Percentiles rank a stretch among this genome's conserved stretches.
Conservation (phyloP, 2,888 invertebrate genomes). For the Phania funesta region DNA sequence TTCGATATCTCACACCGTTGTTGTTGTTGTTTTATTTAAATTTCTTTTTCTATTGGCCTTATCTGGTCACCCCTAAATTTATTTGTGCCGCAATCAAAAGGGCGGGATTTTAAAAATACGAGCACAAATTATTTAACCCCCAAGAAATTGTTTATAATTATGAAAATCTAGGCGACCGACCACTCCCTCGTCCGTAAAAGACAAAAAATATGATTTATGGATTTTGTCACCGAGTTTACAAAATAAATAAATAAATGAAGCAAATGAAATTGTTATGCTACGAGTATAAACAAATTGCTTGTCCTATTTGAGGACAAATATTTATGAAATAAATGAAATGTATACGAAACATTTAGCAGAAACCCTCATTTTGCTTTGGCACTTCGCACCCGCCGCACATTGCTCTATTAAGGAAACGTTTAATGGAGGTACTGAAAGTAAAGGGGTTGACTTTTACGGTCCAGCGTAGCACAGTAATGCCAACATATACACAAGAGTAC, state of each 20-base stretch:
- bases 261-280: not conserved
- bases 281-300: slow-evolving; percentile 33
- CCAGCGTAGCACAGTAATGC: slow-evolving; percentile 19
- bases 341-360: slow-evolving; percentile 5
- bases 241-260: slow-evolving; percentile 24
- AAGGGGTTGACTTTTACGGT: slow-evolving; percentile 57
- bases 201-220: slow-evolving; percentile 38
- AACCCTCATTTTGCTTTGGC: slow-evolving; percentile 58
- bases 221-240: slow-evolving; percentile 7
- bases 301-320: not conserved
- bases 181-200: not conserved
- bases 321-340: slow-evolving; percentile 13
- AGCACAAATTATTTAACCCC: slow-evolving; percentile 21
- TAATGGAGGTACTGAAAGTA: slow-evolving; percentile 55
- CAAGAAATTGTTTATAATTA: not conserved
- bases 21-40: too few species aligned
- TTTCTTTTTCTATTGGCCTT: too few species aligned
- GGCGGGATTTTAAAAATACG: slow-evolving; percentile 5
- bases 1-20: too few species aligned
- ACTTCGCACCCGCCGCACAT: slow-evolving; percentile 61
- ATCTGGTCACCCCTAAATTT: too few species aligned
- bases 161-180: not conserved
- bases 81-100: slow-evolving; percentile 30
- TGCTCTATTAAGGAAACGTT: slow-evolving; percentile 61
- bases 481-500: slow-evolving; percentile 55